These are phyloP conservation scores for Tragelaphus oryx DNA, from an alignment of 2,797 vertebrate species.

Conservation along the genomic window DNA sequence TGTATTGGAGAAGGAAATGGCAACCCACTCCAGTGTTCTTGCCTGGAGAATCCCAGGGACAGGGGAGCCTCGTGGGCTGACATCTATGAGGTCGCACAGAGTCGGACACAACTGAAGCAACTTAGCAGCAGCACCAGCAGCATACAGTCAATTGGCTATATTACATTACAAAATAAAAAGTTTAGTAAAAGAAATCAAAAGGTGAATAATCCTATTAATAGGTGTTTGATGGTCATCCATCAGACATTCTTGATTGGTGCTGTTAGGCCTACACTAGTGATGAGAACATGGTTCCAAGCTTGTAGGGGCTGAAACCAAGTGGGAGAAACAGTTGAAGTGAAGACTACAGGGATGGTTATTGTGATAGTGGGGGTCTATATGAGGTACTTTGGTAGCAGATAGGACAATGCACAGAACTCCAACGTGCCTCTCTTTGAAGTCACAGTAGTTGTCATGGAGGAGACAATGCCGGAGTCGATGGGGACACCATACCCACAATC, in stretches of 20 bases:
- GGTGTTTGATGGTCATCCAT: rapidly evolving
- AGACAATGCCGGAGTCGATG: neutral
- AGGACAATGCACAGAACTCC: neutral
- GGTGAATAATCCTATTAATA: rapidly evolving
- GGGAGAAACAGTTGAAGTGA: neutral
- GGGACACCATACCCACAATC: neutral
- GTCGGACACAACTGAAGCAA: too few relatives aligned
- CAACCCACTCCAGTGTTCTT: too few relatives aligned
- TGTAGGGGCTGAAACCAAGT: neutral
- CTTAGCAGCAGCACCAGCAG: rapidly evolving
- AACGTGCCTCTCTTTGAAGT: rapidly evolving
- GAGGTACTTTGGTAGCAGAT: neutral
- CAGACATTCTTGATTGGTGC: neutral
- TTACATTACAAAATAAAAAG: neutral
- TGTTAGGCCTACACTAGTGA: rapidly evolving
- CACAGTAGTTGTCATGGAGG: neutral
- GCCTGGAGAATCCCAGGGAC: too few relatives aligned
- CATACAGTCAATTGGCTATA: neutral
- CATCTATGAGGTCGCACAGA: too few relatives aligned
- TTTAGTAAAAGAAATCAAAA: neutral
- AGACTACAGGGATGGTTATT: neutral
- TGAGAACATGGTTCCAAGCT: neutral
- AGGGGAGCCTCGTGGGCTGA: too few relatives aligned
- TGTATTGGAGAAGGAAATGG: too few relatives aligned
- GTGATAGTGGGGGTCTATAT: rapidly evolving